These are phyloP conservation scores for Lordiphosa mommai DNA, from an alignment of 1,140 invertebrate species.

Conservation along the genomic window DNA sequence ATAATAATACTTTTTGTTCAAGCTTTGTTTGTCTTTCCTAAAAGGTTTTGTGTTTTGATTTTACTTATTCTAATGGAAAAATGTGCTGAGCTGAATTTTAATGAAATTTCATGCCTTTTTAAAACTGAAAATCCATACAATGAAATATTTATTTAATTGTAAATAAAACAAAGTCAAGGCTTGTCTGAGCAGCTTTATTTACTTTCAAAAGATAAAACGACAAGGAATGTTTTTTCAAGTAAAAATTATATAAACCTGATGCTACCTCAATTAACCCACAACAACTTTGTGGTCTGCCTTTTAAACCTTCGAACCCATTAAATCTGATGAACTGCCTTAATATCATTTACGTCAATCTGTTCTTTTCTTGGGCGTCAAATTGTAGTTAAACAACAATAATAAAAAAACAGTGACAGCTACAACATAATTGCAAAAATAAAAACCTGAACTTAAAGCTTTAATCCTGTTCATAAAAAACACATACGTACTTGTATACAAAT, in stretches of 20 bases:
- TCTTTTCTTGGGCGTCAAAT: no score
- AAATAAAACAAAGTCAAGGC: slow-evolving; percentile 64
- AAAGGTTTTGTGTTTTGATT: slow-evolving; percentile 16
- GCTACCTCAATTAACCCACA: slow-evolving; percentile 11
- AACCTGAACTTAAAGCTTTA: no score
- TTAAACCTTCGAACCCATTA: no score
- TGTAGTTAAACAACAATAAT: no score
- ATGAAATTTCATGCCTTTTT: not conserved
- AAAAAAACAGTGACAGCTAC: no score
- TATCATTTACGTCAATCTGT: no score
- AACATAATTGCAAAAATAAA: no score
- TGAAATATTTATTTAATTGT: slow-evolving; percentile 7
- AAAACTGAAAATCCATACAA: no score
- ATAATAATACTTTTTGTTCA: slow-evolving; percentile 17
- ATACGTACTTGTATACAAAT: no score
- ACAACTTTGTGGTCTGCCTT: not conserved
- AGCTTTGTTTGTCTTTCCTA: slow-evolving; percentile 23
- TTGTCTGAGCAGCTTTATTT: slow-evolving; percentile 9
- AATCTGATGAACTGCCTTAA: no score
- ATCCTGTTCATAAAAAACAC: no score
- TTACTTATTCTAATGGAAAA: slow-evolving; percentile 5
- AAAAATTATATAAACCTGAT: slow-evolving; percentile 2
- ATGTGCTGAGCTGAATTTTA: not conserved
- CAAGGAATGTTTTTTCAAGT: slow-evolving; percentile 9
- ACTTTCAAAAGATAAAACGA: slow-evolving; percentile 62